phyloP scores from a whole-genome alignment of 2,113 vertebrate genomes.

The Paralichthys olivaceus region DNA sequence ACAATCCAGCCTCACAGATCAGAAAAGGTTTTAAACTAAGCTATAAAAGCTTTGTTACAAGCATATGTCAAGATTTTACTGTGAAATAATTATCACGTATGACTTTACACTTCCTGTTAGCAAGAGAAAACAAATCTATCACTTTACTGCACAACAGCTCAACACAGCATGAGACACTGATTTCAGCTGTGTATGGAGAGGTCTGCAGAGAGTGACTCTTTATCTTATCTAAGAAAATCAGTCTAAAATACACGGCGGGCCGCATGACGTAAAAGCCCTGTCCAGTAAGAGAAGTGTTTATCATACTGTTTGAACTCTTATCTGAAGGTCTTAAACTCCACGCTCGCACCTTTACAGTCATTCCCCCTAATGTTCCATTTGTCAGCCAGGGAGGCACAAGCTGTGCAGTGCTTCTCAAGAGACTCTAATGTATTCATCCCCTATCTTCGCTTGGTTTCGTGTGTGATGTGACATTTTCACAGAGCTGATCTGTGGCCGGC shows the following conservation, averaged over 20 bases:
- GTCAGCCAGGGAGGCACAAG: constrained; percentile 12
- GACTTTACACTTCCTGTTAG: background rate
- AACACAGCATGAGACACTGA: constrained; percentile 1
- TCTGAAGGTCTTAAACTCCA: constrained; percentile 61
- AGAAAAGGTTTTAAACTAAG: too few relatives aligned
- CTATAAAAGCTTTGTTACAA: too few relatives aligned
- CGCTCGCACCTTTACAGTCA: constrained; percentile 46
- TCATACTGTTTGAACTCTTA: constrained; percentile 75
- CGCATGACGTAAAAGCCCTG: constrained; percentile 64
- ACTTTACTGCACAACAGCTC: background rate
- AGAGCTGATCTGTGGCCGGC: constrained; percentile 6
- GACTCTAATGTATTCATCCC: constrained; percentile 24
- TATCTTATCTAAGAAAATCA: constrained; percentile 76
- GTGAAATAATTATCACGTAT: background rate
- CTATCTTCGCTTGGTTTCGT: background rate
- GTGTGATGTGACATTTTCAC: constrained; percentile 12
- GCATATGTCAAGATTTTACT: too few relatives aligned
- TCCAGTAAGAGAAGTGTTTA: constrained; percentile 63
- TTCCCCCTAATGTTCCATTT: constrained; percentile 64
- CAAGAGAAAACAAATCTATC: background rate
- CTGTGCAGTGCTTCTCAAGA: constrained; percentile 10
- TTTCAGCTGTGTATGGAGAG: background rate
- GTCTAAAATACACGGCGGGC: constrained; percentile 62
- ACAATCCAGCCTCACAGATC: background rate
- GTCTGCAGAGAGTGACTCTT: constrained; percentile 35